These are phyloP conservation scores for Eutrigla gurnardus DNA, from an alignment of 2,797 vertebrate genomes.

Conservation along the genomic window DNA sequence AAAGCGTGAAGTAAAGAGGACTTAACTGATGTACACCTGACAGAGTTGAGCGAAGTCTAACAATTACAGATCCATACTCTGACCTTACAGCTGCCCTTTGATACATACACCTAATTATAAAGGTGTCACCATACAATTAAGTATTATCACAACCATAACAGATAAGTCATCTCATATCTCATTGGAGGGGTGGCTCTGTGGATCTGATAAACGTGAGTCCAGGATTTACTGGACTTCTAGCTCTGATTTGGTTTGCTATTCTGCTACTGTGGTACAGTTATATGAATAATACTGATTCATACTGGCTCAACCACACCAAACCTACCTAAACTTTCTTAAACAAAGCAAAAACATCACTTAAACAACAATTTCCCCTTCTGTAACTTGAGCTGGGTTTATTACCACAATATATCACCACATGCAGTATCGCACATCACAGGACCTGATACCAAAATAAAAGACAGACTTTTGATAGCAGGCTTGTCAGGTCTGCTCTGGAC, in stretches of 20 bases:
- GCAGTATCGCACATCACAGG: neutral
- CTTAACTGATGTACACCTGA: neutral
- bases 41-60: neutral
- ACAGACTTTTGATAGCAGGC: neutral
- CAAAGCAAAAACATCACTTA: neutral
- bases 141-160: neutral
- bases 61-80: neutral
- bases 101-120: neutral
- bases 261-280: neutral
- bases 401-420: neutral
- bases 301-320: neutral
- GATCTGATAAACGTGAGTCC: neutral
- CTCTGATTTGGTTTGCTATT: neutral
- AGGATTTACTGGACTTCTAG: neutral
- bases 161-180: neutral
- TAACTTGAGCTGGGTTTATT: neutral
- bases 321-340: neutral
- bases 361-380: neutral
- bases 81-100: slow-evolving; percentile 2
- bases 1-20: neutral
- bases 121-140: neutral
- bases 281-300: neutral
- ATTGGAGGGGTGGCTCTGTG: neutral
- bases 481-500: neutral
- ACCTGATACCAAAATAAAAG: neutral